Percentiles rank a stretch among this genome's conserved stretches.
Conservation (phyloP, 2,888 invertebrate species). For the Parapristionchus giblindavisi region DNA sequence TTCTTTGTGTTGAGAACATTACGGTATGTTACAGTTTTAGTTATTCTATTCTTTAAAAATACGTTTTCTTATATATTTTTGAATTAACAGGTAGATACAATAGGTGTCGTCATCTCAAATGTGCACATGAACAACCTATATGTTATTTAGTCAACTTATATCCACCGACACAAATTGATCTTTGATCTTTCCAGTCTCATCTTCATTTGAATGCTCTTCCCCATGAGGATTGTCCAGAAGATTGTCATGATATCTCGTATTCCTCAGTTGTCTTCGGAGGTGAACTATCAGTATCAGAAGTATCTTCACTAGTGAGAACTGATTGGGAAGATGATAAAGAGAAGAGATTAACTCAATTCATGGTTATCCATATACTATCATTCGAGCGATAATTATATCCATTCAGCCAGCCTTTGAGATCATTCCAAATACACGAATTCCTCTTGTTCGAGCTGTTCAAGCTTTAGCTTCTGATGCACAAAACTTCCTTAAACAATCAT, state of each 20-base stretch:
- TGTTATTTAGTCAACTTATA: too few relatives aligned
- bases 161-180: too few relatives aligned
- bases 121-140: too few relatives aligned
- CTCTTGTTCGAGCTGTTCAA: conserved; percentile 58
- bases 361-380: conserved; percentile 39
- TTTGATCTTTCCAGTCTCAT: conserved; percentile 21
- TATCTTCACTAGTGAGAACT: conserved; percentile 56
- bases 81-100: too few relatives aligned
- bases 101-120: too few relatives aligned
- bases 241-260: conserved; percentile 58
- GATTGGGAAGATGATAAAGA: conserved; percentile 66
- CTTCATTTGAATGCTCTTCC: background rate
- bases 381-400: background rate
- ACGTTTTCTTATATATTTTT: too few relatives aligned
- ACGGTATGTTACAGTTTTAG: conserved; percentile 40
- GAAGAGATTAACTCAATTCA: conserved; percentile 53
- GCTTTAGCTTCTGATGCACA: conserved; percentile 56
- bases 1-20: conserved; percentile 56
- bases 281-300: conserved; percentile 45
- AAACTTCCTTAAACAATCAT: conserved; percentile 52
- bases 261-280: conserved; percentile 63
- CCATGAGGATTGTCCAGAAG: conserved; percentile 47
- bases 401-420: conserved; percentile 55
- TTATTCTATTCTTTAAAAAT: too few relatives aligned
- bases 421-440: conserved; percentile 59